Percentiles rank a stretch among this genome's conserved stretches.
Evolutionary conservation across 2,888 invertebrate genomes (phyloP).

Genomic region (Noctua janthina): DNA sequence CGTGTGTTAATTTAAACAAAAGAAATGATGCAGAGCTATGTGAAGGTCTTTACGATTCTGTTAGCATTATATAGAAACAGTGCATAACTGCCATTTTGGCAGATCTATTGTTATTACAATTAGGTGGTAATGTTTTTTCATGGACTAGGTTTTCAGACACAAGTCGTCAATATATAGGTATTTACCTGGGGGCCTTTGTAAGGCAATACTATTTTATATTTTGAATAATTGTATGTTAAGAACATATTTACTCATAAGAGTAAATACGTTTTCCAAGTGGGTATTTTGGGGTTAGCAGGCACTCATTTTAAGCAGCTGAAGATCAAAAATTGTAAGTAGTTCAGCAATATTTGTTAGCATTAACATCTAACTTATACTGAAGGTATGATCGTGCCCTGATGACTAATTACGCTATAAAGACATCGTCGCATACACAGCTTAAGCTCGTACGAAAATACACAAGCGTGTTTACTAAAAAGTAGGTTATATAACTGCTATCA

Average conservation of each 20-base stretch:
- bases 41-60: slow-evolving; percentile 81
- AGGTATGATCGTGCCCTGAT: neutral
- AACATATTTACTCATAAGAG: slow-evolving; percentile 16
- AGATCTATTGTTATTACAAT: slow-evolving; percentile 84
- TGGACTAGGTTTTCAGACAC: slow-evolving; percentile 65
- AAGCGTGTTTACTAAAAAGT: slow-evolving; percentile 19
- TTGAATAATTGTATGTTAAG: slow-evolving; percentile 9
- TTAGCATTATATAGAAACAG: slow-evolving; percentile 76
- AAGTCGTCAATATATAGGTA: slow-evolving; percentile 42
- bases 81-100: slow-evolving; percentile 77
- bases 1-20: slow-evolving; percentile 73
- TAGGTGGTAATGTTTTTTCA: slow-evolving; percentile 73
- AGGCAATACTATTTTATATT: slow-evolving; percentile 31
- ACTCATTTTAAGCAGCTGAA: neutral
- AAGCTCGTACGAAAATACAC: neutral
- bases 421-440: slow-evolving; percentile 9
- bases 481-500: slow-evolving; percentile 13
- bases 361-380: neutral
- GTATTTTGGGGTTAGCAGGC: neutral
- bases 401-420: neutral
- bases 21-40: slow-evolving; percentile 75
- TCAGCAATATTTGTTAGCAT: neutral
- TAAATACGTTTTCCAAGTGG: neutral
- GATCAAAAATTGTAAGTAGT: neutral
- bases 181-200: slow-evolving; percentile 47